Conservation (phyloP, 2,888 invertebrate species). For the Tetanocera ferruginea region DNA sequence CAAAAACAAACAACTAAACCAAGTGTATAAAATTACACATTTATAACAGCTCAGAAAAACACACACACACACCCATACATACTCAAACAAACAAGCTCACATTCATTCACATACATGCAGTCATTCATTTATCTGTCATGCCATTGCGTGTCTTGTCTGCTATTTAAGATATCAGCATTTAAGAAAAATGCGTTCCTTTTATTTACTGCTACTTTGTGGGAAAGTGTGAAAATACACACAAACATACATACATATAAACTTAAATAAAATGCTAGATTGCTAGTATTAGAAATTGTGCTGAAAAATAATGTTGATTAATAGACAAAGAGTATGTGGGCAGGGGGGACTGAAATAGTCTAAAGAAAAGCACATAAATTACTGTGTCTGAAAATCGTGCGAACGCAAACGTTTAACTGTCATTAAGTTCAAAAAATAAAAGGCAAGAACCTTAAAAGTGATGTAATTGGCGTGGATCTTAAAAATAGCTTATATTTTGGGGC, state of each 20-base stretch:
- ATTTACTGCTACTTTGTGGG: not conserved
- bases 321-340: too few species aligned
- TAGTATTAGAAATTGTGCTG: not conserved
- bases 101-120: not conserved
- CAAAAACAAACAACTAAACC: too few species aligned
- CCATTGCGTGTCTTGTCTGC: slow-evolving; percentile 1
- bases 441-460: too few species aligned
- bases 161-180: slow-evolving; percentile 17
- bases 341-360: not conserved
- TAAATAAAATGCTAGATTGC: not conserved
- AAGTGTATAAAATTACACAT: not conserved
- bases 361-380: slow-evolving; percentile 1
- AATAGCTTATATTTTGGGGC: not conserved
- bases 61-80: not conserved
- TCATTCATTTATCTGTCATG: not conserved
- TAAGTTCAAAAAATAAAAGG: too few species aligned
- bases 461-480: too few species aligned
- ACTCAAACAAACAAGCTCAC: not conserved
- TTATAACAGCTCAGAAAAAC: not conserved
- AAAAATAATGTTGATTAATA: not conserved
- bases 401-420: not conserved
- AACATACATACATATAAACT: too few species aligned
- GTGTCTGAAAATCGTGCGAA: not conserved
- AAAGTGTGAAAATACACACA: not conserved
- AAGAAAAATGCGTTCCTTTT: slow-evolving; percentile 6